These are phyloP conservation scores for Sarcoramphus papa DNA, from an alignment of 2,797 vertebrate genomes.

Conservation along the genomic window DNA sequence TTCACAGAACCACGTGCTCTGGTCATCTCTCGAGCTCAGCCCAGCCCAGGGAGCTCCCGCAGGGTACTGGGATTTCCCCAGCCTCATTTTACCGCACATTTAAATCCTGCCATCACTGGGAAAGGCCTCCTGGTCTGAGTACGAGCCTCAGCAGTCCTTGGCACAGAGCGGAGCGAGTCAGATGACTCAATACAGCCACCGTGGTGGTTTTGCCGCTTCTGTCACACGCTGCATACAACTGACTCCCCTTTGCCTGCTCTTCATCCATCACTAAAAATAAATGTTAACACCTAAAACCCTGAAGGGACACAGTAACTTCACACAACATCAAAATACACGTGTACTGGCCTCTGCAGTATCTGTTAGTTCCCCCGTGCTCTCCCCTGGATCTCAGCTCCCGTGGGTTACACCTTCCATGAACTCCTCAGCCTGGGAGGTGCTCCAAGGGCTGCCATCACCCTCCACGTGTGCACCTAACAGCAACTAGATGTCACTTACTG, in stretches of 20 bases:
- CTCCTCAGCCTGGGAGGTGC: background rate
- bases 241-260: background rate
- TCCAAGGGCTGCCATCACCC: background rate
- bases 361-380: background rate
- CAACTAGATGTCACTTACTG: rapidly evolving
- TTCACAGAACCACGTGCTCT: background rate
- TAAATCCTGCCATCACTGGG: background rate
- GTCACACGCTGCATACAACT: background rate
- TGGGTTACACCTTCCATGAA: background rate
- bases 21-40: background rate
- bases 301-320: background rate
- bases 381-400: background rate
- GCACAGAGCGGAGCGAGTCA: background rate
- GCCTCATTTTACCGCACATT: background rate
- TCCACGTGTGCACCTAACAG: background rate
- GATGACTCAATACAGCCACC: background rate
- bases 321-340: rapidly evolving
- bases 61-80: background rate
- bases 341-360: background rate
- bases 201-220: background rate
- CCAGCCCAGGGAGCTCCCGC: background rate
- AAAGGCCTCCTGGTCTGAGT: background rate
- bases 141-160: background rate
- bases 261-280: background rate
- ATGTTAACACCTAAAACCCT: background rate